Conservation (phyloP, 2,888 invertebrate genomes). For the Caenorhabditis zanzibari region DNA sequence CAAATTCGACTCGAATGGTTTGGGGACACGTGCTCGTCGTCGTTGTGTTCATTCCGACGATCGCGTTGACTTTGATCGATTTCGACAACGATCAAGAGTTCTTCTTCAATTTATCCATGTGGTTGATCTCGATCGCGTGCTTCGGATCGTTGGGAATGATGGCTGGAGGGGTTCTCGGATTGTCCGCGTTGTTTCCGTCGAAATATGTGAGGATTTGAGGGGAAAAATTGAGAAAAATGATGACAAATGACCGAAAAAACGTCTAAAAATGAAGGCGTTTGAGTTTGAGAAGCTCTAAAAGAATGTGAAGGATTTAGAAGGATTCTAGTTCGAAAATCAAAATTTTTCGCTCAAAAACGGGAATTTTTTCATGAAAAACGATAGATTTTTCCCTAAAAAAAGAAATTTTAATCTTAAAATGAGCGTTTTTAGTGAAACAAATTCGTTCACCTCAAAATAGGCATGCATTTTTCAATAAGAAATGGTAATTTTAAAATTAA, state of each 20-base stretch:
- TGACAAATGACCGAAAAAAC: not conserved
- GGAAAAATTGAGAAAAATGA: not conserved
- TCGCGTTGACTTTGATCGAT: conserved; percentile 69
- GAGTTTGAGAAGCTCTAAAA: too few species aligned
- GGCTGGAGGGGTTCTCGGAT: conserved; percentile 72
- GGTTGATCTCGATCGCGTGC: conserved; percentile 66
- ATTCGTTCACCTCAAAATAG: too few species aligned
- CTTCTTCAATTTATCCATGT: conserved; percentile 73
- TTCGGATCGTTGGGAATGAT: conserved; percentile 75
- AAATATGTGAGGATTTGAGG: conserved; percentile 63
- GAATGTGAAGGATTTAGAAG: too few species aligned
- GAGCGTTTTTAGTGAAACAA: too few species aligned
- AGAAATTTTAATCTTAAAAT: too few species aligned
- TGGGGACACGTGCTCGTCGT: conserved; percentile 74
- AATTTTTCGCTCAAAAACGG: too few species aligned
- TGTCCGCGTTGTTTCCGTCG: conserved; percentile 68
- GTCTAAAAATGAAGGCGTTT: not conserved
- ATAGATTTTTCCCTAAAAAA: too few species aligned
- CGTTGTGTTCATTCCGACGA: conserved; percentile 70
- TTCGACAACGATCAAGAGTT: conserved; percentile 68
- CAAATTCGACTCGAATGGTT: conserved; percentile 70
- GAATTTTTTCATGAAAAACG: too few species aligned
- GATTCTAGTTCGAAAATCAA: too few species aligned
- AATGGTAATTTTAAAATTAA: too few species aligned
- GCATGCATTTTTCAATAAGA: too few species aligned